These are phyloP conservation scores for Mythimna ferrago DNA, from an alignment of 2,888 invertebrate genomes.

Conservation along the genomic window DNA sequence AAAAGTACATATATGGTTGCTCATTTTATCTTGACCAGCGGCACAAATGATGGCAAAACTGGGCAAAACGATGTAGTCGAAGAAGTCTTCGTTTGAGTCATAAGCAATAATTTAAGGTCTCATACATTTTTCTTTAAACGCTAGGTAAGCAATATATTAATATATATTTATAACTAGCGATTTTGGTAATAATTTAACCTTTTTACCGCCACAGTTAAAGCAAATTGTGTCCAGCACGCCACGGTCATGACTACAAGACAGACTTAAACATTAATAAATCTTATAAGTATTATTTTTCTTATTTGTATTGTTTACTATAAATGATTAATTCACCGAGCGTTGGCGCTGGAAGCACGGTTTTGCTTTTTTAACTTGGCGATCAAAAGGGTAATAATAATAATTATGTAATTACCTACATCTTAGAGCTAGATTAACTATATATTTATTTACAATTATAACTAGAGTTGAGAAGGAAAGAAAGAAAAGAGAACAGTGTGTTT, in stretches of 20 bases:
- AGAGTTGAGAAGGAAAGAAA: conserved; percentile 39
- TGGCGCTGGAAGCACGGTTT: no score
- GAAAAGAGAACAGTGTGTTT: conserved; percentile 19
- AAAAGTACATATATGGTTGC: conserved; percentile 44
- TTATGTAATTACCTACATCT: conserved; percentile 1
- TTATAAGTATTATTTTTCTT: no score
- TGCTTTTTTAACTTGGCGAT: no score
- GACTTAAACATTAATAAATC: no score
- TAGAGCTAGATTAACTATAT: conserved; percentile 25
- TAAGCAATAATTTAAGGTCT: neutral
- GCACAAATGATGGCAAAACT: neutral
- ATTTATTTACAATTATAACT: conserved; percentile 45
- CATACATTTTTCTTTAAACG: neutral
- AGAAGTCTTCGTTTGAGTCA: neutral
- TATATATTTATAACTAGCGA: conserved; percentile 49
- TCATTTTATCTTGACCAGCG: conserved; percentile 1
- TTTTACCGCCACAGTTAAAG: no score
- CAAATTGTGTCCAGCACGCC: no score
- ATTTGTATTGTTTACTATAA: no score
- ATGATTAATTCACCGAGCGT: no score
- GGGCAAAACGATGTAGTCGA: neutral
- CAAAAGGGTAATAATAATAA: no score
- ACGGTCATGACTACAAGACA: no score
- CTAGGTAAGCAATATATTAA: conserved; percentile 48
- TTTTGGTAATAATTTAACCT: neutral